These are phyloP conservation scores for Hartigia nigra DNA, from an alignment of 2,888 invertebrate genomes.

Conservation along the genomic window DNA sequence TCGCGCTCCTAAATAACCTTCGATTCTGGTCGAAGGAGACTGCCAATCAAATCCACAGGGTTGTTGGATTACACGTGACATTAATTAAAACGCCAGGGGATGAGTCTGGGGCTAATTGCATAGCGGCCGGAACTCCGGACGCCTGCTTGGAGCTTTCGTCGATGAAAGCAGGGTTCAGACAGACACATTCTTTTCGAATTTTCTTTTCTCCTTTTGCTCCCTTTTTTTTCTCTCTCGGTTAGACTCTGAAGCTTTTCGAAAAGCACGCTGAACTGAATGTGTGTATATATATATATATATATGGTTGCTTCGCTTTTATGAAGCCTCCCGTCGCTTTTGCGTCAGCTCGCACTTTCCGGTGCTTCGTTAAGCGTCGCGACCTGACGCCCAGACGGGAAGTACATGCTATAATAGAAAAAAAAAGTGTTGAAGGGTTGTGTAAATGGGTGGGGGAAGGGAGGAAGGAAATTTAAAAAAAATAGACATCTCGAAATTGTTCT, in stretches of 20 bases:
- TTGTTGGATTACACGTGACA: slow-evolving; percentile 25
- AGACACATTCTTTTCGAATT: background rate
- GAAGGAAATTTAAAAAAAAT: background rate
- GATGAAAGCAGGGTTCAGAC: background rate
- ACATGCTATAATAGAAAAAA: background rate
- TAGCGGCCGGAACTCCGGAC: background rate
- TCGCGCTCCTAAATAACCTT: slow-evolving; percentile 23
- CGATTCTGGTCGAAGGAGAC: slow-evolving; percentile 24
- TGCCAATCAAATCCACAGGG: slow-evolving; percentile 30
- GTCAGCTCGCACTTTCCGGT: slow-evolving; percentile 1
- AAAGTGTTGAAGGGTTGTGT: background rate
- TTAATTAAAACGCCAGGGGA: slow-evolving; percentile 28
- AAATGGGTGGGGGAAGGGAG: background rate
- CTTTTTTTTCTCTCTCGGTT: background rate
- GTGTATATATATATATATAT: slow-evolving; percentile 4
- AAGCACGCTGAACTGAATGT: slow-evolving; percentile 13
- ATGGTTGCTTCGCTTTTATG: background rate
- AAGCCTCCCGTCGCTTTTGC: slow-evolving; percentile 20
- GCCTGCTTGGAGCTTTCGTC: background rate
- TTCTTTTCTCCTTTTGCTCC: background rate
- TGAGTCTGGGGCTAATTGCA: background rate
- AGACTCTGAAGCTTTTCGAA: background rate
- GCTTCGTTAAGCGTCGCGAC: slow-evolving; percentile 6
- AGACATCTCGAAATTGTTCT: background rate
- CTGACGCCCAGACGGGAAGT: background rate